Percentiles rank a stretch among this genome's conserved stretches.
phyloP scores from a whole-genome alignment of 2,113 vertebrate species.

The Scophthalmus maximus region DNA sequence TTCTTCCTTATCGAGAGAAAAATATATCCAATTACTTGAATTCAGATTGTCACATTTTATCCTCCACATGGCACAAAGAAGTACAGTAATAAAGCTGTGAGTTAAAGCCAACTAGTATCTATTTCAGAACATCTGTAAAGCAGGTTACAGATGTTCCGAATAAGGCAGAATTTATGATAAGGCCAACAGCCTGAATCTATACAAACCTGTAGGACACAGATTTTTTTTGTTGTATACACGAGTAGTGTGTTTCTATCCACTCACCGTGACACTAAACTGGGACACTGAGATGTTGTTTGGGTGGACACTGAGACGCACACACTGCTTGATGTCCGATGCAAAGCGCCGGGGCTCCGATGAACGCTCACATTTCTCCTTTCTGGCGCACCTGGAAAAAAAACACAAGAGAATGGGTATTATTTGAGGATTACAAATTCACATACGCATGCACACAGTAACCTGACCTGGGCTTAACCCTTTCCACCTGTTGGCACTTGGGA shows the following conservation, averaged over 20 bases:
- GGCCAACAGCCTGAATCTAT: too few relatives aligned
- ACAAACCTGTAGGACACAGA: background rate
- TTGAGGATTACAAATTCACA: conserved; percentile 44
- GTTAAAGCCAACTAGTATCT: too few relatives aligned
- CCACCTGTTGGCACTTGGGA: conserved; percentile 70
- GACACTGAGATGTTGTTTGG: conserved; percentile 99
- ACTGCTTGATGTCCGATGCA: conserved; percentile 95
- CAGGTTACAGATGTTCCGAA: background rate
- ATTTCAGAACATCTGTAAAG: too few relatives aligned
- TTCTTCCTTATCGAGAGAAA: conserved; percentile 9
- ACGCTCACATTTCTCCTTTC: conserved; percentile 94
- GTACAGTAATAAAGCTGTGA: too few relatives aligned
- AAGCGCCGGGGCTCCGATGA: conserved; percentile 94
- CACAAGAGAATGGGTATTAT: conserved; percentile 51
- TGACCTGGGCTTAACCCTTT: conserved; percentile 48
- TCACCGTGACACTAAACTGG: conserved; percentile 97
- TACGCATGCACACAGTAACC: conserved; percentile 57
- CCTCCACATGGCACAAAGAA: background rate
- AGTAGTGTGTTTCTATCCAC: conserved; percentile 46
- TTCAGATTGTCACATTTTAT: conserved; percentile 17
- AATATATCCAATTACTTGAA: background rate
- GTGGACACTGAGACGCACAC: conserved; percentile 94
- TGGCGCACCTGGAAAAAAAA: conserved; percentile 87
- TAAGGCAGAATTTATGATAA: background rate
- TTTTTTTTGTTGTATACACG: background rate